A percentile compares a stretch with the other conserved stretches of the same genome.
phyloP scores from a whole-genome alignment of 1,140 invertebrate species.

The Pseudomyrmex sp. region DNA sequence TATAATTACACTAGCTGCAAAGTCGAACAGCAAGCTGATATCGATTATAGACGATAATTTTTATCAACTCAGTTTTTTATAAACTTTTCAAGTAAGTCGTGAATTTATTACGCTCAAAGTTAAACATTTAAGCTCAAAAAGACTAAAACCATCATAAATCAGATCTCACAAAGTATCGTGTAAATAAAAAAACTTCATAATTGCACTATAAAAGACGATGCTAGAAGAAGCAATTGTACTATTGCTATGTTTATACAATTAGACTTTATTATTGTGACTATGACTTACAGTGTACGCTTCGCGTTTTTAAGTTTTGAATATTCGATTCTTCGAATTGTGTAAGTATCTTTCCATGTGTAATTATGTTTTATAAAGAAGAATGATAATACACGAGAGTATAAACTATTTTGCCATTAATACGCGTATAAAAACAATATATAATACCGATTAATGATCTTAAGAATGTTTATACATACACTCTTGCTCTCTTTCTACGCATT shows the following conservation, averaged over 20 bases:
- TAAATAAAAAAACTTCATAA: constrained; percentile 9
- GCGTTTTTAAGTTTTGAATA: constrained; percentile 59
- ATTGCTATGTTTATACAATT: constrained; percentile 38
- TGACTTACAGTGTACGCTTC: constrained; percentile 58
- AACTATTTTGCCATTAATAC: constrained; percentile 23
- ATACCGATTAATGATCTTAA: constrained; percentile 54
- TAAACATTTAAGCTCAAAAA: background rate
- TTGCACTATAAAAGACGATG: constrained; percentile 39
- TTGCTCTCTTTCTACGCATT: constrained; percentile 47
- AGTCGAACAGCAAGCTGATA: constrained; percentile 73
- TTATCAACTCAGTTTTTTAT: constrained; percentile 52
- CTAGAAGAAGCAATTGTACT: constrained; percentile 37
- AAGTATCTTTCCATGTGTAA: constrained; percentile 23
- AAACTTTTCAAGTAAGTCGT: background rate
- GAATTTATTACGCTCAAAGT: background rate
- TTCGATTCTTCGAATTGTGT: constrained; percentile 58
- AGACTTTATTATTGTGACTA: constrained; percentile 68
- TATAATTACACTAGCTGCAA: constrained; percentile 90
- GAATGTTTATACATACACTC: constrained; percentile 52
- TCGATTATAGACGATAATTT: constrained; percentile 67
- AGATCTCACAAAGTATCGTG: background rate
- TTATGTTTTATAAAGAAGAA: constrained; percentile 16
- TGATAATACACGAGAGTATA: constrained; percentile 41
- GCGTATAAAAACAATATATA: constrained; percentile 69
- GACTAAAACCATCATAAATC: background rate